Percentiles rank a stretch among this genome's conserved stretches.
These are phyloP conservation scores for Oryzias javanicus DNA, from an alignment of 2,113 vertebrate genomes.

Conservation along the genomic window DNA sequence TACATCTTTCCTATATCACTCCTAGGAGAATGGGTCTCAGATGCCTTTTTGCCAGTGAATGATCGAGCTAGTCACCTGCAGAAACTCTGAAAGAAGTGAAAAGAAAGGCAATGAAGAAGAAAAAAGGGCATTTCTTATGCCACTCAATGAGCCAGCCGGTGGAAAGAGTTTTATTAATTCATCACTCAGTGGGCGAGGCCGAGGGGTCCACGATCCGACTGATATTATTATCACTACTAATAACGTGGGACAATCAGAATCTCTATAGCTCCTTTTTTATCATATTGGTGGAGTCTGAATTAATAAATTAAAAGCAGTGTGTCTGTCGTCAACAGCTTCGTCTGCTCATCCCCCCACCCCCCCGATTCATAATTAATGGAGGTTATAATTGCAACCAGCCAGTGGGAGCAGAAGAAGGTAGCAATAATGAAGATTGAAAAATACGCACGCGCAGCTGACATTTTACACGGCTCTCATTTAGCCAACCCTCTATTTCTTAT, in stretches of 20 bases:
- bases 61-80: conserved; percentile 29
- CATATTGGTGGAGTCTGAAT: conserved; percentile 48
- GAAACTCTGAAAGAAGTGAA: neutral
- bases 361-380: conserved; percentile 76
- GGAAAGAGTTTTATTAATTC: conserved; percentile 49
- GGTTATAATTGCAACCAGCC: conserved; percentile 67
- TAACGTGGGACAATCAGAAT: conserved; percentile 62
- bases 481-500: conserved; percentile 46
- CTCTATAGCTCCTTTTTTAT: conserved; percentile 29
- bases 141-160: conserved; percentile 36
- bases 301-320: conserved; percentile 62
- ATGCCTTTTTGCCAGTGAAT: conserved; percentile 27
- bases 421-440: conserved; percentile 58
- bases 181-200: conserved; percentile 33
- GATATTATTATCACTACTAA: conserved; percentile 66
- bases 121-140: conserved; percentile 20
- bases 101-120: neutral
- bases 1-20: conserved; percentile 34
- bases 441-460: conserved; percentile 45
- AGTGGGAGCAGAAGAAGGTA: conserved; percentile 45
- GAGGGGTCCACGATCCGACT: conserved; percentile 51
- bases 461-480: conserved; percentile 61
- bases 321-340: conserved; percentile 37
- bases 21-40: conserved; percentile 18
- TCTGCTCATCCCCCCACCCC: conserved; percentile 55